These are phyloP conservation scores for Oreochromis mossambicus DNA, from an alignment of 2,797 vertebrate species.

Conservation along the genomic window DNA sequence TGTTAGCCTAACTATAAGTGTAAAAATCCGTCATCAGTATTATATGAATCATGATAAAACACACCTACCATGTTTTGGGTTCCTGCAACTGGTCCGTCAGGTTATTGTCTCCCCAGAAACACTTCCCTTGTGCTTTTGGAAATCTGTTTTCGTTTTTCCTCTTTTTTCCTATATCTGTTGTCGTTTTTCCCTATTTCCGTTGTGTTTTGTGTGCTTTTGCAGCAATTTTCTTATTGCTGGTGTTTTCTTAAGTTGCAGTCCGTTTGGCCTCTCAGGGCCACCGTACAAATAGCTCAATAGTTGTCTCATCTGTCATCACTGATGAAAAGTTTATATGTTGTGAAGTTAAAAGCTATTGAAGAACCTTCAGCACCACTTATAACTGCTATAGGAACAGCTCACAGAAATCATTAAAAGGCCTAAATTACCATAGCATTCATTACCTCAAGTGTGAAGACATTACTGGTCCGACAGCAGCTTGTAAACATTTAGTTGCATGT, in stretches of 20 bases:
- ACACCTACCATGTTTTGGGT: neutral
- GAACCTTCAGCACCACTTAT: neutral
- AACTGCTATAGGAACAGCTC: neutral
- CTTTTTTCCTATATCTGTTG: neutral
- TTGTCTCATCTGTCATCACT: neutral
- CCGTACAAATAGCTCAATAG: neutral
- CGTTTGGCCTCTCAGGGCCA: neutral
- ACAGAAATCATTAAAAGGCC: neutral
- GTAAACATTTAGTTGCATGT: neutral
- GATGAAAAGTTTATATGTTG: neutral
- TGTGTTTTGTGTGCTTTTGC: neutral
- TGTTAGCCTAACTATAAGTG: accelerated
- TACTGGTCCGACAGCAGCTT: neutral
- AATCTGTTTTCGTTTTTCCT: neutral
- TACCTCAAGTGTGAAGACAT: neutral
- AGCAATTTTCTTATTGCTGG: neutral
- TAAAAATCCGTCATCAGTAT: neutral
- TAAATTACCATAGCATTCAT: neutral
- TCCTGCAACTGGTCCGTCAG: neutral
- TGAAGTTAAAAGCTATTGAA: neutral
- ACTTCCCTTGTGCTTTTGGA: neutral
- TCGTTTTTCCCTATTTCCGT: neutral
- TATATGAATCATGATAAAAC: neutral
- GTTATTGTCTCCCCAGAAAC: neutral
- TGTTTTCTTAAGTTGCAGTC: neutral